Conservation (phyloP, 2,113 vertebrate species). For the Ranitomeya variabilis region DNA sequence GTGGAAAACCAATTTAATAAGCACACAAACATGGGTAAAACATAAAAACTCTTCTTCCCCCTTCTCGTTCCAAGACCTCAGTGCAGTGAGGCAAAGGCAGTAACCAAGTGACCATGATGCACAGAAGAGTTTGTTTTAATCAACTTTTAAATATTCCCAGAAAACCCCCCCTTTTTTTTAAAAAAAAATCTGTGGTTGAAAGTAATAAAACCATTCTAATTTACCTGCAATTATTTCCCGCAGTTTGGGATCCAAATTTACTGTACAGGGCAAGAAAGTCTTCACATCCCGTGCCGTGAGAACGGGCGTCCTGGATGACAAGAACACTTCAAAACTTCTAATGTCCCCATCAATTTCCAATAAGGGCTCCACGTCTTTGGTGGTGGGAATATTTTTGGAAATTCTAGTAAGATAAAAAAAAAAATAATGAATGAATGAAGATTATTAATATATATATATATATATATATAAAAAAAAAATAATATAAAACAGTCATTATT, state of each 20-base stretch:
- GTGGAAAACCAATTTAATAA: no score
- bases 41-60: no score
- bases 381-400: slow-evolving; percentile 95
- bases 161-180: no score
- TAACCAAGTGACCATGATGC: no score
- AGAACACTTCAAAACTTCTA: slow-evolving; percentile 95
- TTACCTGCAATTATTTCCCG: slow-evolving; percentile 96
- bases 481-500: background rate
- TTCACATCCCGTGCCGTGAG: slow-evolving; percentile 91
- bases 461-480: no score
- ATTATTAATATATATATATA: background rate
- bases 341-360: slow-evolving; percentile 96
- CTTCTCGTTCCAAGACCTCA: no score
- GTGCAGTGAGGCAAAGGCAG: no score
- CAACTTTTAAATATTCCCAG: no score
- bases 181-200: background rate
- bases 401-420: slow-evolving; percentile 74
- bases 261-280: slow-evolving; percentile 93
- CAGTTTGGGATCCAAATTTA: slow-evolving; percentile 96
- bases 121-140: no score
- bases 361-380: slow-evolving; percentile 95
- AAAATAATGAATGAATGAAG: background rate
- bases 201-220: background rate
- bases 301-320: slow-evolving; percentile 92
- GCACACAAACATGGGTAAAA: no score